Base-by-base conservation (phyloP, 64 coral and sea anemone genomes). In the Cladopsammia gracilis region DNA sequence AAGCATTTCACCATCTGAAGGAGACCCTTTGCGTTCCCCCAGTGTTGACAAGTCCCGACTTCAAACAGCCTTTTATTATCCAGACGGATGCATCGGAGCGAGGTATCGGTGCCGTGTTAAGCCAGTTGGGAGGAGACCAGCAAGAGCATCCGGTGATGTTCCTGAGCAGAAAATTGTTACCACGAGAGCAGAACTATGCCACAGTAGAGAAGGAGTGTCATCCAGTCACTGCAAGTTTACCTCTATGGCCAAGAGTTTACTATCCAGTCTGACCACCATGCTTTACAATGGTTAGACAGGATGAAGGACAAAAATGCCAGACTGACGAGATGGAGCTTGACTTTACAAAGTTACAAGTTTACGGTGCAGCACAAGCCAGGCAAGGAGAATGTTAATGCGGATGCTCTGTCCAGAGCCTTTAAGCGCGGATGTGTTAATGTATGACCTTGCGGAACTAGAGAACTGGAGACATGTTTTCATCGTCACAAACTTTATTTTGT, bases 131-230 rank as follows among this genome's bases (percentile, higher is more conserved):
- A 44, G 58, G 65, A 9, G 62, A 85, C 4, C 20, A 64, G 1
- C 19, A 64, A 67, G 81, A 85, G 43, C 81, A 67, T 9, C 34
- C 81, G 15, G 61, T 85, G 12, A 6, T 64, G 7, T 85, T 25
- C 12, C 18, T 67, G 8, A 85, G 81, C 22, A 34, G 77, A 18
- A 90, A 90, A 26, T 42, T 82, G n/a, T 53, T 80, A 26, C 76
- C 60, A 10, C 25, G 64, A 25, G 89, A 90, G 11, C 34, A 26
- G 20, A 80, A 54, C 48, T 89, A 89, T 50, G 42, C 23, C 10
- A 89, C 65, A 25, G 71, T 90, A 12, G 89, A 90, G 64, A 90
- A 90, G 48, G 89, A 90, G 43, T 82, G 76, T 44, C 45, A 43
- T 90, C 2, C 25, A 47, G 6, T 25, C 53, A 1, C 45, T 90